These are phyloP conservation scores for Drosophila greeni DNA, from an alignment of 2,888 invertebrate species.

Conservation along the genomic window DNA sequence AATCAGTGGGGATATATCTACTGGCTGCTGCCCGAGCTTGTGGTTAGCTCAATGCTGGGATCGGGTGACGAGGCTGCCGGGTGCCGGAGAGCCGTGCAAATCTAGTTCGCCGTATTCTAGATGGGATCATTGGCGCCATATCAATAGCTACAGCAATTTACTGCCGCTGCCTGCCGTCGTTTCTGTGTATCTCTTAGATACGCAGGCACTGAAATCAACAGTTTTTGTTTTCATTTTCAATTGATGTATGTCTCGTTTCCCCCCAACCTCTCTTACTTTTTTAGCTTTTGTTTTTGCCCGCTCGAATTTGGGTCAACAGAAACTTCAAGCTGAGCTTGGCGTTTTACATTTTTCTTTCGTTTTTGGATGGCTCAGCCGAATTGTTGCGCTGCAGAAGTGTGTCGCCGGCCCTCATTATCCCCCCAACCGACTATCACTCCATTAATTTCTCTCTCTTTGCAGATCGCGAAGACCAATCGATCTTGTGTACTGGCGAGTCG, in stretches of 20 bases:
- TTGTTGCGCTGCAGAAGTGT: constrained; percentile 40
- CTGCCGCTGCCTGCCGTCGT: constrained; percentile 15
- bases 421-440: constrained; percentile 25
- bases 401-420: constrained; percentile 20
- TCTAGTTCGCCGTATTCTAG: constrained; percentile 35
- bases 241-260: constrained; percentile 54
- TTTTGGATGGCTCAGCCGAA: constrained; percentile 52
- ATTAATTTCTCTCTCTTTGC: constrained; percentile 41
- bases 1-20: constrained; percentile 32
- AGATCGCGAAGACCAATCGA: constrained; percentile 99
- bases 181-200: constrained; percentile 34
- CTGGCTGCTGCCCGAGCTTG: constrained; percentile 26
- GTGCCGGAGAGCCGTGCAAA: constrained; percentile 20
- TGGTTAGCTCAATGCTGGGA: constrained; percentile 37
- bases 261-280: constrained; percentile 1
- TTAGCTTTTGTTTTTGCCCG: constrained; percentile 40
- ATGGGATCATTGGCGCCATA: constrained; percentile 40
- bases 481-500: constrained; percentile 99
- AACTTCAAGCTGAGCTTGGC: constrained; percentile 66
- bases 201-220: constrained; percentile 27
- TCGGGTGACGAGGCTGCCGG: constrained; percentile 31
- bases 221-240: constrained; percentile 63
- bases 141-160: constrained; percentile 36
- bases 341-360: constrained; percentile 31
- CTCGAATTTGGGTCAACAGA: constrained; percentile 64